Base-by-base conservation (phyloP, 2,888 invertebrate genomes). In the Diabrotica balteata region DNA sequence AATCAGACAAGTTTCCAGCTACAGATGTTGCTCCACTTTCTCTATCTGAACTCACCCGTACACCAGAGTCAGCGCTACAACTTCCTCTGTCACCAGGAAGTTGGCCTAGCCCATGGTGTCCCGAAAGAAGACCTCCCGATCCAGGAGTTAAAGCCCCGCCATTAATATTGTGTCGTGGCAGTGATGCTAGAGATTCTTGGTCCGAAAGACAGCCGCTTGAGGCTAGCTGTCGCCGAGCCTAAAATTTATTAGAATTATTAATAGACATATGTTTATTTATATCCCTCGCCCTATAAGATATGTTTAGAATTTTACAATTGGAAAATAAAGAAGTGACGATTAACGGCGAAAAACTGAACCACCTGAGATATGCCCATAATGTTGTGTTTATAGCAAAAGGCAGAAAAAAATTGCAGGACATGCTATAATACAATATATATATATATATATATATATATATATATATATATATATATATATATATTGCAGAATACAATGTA, bases 41-140 rank as follows among this genome's bases (percentile, higher is more conserved):
- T 46, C 91, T 85, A 81, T 95, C 95, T 77, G 94, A 94, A 83
- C 92, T 93, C 80, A 93, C 91, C 78, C 94, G 87, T 17, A 94
- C 91, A 7, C 94, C 94, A 42, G 94, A 94, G 83, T 95, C 95
- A 10, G 94, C 94, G 78, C 93, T 93, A 85, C 93, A 93, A 78
- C 93, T 93, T 71, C 93, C 93, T 52, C 94, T 86, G 81, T 94
- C 94, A 1, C 90, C 90, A 0, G 87, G 86, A 79, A 79, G 80
- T 73, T 82, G 80, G n/a, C 82, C 85, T 75, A 83, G 80, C 47
- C 87, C 89, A 42, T 86, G 88, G 52, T 84, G 80, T 72, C 84
- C 79, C 70, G 82, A 77, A 59, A 88, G 82, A 67, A 88, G 81
- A 59, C 86, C 83, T n/a, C 86, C 86, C 44, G 86, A 87, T 8